These are phyloP conservation scores for Mohoua ochrocephala DNA, from an alignment of 2,113 vertebrate species.

Conservation along the genomic window DNA sequence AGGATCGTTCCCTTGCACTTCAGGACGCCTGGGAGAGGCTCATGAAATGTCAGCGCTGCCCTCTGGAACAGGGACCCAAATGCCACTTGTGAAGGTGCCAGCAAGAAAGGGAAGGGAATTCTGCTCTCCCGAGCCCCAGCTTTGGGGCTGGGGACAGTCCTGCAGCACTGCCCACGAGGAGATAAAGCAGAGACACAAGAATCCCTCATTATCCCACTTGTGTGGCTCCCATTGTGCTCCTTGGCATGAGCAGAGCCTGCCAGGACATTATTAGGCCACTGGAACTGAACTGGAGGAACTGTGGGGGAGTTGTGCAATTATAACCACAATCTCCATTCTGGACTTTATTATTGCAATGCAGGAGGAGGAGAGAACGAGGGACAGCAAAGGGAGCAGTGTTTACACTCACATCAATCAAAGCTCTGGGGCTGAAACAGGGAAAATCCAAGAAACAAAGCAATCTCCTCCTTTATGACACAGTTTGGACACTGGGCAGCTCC, in stretches of 20 bases:
- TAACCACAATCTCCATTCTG: neutral
- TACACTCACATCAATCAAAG: neutral
- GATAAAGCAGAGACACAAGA: neutral
- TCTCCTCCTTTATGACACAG: neutral
- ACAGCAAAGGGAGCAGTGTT: neutral
- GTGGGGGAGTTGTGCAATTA: neutral
- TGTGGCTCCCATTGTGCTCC: conserved; percentile 4
- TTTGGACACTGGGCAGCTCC: neutral
- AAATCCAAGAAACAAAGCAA: neutral
- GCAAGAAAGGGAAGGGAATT: neutral
- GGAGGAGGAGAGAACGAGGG: neutral
- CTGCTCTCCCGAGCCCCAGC: neutral
- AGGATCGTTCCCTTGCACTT: neutral
- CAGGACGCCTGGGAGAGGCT: neutral
- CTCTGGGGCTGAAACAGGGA: neutral
- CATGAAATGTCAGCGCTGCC: neutral
- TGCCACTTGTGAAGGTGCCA: neutral
- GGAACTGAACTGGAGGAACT: conserved; percentile 44
- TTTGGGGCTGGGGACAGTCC: neutral
- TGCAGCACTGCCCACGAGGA: neutral
- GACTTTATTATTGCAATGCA: neutral
- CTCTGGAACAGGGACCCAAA: neutral
- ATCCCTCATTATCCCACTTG: conserved; percentile 2
- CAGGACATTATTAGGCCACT: conserved; percentile 17
- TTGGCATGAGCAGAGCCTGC: neutral